phyloP scores from a whole-genome alignment of 2,113 vertebrate species.

The Solenodon paradoxus region DNA sequence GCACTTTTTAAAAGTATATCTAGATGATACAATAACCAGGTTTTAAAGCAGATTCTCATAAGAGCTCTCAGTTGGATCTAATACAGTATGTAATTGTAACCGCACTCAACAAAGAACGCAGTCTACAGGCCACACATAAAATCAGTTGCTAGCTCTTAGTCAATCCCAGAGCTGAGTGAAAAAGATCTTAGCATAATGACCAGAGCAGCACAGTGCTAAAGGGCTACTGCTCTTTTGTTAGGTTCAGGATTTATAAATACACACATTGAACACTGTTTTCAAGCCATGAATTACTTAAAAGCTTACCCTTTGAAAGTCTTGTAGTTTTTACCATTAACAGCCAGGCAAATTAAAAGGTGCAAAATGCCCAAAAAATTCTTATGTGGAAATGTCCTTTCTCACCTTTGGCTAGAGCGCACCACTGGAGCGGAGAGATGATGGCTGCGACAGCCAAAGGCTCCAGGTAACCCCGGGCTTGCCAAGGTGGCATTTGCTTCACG shows the following conservation, averaged over 20 bases:
- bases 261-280: neutral
- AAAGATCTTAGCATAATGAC: neutral
- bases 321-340: neutral
- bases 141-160: neutral
- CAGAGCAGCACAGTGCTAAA: neutral
- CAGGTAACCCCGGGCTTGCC: neutral
- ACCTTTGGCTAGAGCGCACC: neutral
- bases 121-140: neutral
- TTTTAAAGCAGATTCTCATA: neutral
- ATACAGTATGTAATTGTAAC: neutral
- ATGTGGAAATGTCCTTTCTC: neutral
- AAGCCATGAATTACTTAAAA: neutral
- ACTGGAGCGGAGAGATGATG: neutral
- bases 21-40: neutral
- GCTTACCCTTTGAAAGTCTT: neutral
- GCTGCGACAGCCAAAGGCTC: neutral
- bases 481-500: neutral
- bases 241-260: neutral
- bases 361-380: constrained; percentile 9
- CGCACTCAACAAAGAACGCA: neutral
- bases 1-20: neutral
- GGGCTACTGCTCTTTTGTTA: neutral
- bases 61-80: neutral
- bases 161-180: neutral
- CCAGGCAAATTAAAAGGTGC: neutral